Evolutionary conservation across 2,888 invertebrate species (phyloP), one percentile per base, ranked within the genome.

Genomic region (Cataglyphis altisquamis): DNA sequence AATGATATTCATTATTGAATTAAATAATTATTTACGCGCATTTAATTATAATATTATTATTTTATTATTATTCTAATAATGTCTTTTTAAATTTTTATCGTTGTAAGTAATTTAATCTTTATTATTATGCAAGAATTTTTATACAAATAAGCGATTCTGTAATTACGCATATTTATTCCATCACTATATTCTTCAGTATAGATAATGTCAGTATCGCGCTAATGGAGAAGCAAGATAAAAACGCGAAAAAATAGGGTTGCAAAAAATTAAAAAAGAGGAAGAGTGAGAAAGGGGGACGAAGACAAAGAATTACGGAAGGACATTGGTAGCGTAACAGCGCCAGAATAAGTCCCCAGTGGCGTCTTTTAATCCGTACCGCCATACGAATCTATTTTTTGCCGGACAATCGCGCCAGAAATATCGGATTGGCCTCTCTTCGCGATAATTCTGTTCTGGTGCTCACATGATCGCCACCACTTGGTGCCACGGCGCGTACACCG

Each of bases 401-500:
- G 92, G 93, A 94, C 94, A 94, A 94, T 94, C 94, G 93, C 90
- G 94, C 93, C 94, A 94, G 91, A 94, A 94, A 94, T 94, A 94
- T 91, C 92, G 86, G 85, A 90, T 92, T 91, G 91, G 91, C 91
- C 90, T 91, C 91, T 90, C 91, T 91, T 91, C 90, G 91, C 90
- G 92, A 92, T 93, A 92, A 93, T 94, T 93, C 90, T 92, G 91
- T 92, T 93, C 90, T 84, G 90, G 85, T 89, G 88, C 88, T 91
- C 91, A 91, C 92, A 93, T 92, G 92, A 93, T 93, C 91, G 87
- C 83, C 87, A 86, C 84, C 88, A 85, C 80, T 86, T 84, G 83
- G 81, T 89, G 48, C 85, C 82, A 77, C 86, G 81, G 39, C 75
- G 84, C 85, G 77, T 86, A 87, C 29, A 77, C 25, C 39, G 57